Base-by-base conservation (phyloP, 2,888 invertebrate genomes). In the Trichogramma evanescens region DNA sequence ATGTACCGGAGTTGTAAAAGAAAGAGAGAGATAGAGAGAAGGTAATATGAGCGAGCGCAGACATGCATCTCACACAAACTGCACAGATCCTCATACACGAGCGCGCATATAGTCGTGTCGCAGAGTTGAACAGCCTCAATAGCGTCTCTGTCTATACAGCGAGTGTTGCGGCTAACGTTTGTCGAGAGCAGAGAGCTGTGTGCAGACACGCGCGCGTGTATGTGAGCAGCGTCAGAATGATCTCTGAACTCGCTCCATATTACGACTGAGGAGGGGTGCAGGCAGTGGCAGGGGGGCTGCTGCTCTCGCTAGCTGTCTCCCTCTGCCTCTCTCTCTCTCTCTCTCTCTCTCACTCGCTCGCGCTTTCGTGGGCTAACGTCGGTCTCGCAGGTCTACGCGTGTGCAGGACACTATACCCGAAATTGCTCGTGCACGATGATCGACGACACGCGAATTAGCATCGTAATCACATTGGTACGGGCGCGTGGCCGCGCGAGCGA, bases 401-500 rank as follows among this genome's bases (percentile, higher is more conserved):
- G 26, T 26, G 26, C 50, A 50, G 56, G 58, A 50, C 51, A 56
- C 45, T 62, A 46, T 52, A 53, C 40, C 50, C 56, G 44, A 59
- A 58, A 62, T 62, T 62, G 54, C 62, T 53, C 44, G 49, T 13
- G 57, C 57, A 13, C 57, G 26, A 63, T 63, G 59, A 63, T 59
- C 63, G 63, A 63, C 59, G 63, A 63, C 59, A 59, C 51, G 57
- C 63, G 57, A 63, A 63, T 63, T 63, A 59, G 59, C 57, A 59
- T 57, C 50, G 54, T 54, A 55, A 58, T 56, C 58, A 53, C 45
- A 58, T 56, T 53, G 55, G 51, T 52, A 58, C 55, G 48, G 46
- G 42, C 40, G 9, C 39, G 13, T n/a, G 46, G 38, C 43, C 56
- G 41, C 52, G 56, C 38, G 50, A 58, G 50, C 39, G n/a, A 49